A percentile compares a stretch with the other conserved stretches of the same genome.
Conservation (phyloP, 2,113 vertebrate species). For the Grallaria varia region DNA sequence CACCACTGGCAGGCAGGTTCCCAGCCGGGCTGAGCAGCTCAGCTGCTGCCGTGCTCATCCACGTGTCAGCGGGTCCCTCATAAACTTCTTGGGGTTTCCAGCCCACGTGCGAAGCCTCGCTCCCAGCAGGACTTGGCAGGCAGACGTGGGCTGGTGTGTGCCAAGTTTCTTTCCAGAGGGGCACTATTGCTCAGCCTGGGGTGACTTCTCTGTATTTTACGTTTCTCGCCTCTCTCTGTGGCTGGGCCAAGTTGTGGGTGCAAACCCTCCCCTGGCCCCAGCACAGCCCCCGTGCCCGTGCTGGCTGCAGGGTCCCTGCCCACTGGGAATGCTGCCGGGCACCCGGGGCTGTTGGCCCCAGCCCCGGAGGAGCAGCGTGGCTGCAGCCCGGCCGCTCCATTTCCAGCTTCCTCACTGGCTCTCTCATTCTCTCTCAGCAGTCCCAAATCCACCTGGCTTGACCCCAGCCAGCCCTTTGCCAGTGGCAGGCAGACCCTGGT, state of each 20-base stretch:
- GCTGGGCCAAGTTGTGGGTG: neutral
- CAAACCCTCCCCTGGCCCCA: too few relatives aligned
- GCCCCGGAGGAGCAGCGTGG: neutral
- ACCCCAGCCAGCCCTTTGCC: neutral
- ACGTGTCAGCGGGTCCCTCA: neutral
- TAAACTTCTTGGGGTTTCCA: neutral
- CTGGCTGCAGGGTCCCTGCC: fast-evolving
- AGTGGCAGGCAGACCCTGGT: fast-evolving
- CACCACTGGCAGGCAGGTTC: neutral
- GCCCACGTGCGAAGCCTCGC: neutral
- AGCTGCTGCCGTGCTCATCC: neutral
- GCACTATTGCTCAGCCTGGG: neutral
- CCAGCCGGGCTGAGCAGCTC: neutral
- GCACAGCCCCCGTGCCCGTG: fast-evolving
- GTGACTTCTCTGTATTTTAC: neutral
- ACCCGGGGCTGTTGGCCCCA: neutral
- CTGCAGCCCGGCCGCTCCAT: fast-evolving
- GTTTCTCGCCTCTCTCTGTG: neutral
- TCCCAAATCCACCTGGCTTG: constrained; percentile 7
- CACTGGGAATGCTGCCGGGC: neutral
- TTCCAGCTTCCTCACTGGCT: neutral
- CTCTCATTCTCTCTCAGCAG: neutral
- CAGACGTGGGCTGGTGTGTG: neutral
- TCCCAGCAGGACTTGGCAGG: constrained; percentile 41
- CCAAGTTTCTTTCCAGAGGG: constrained; percentile 36